phyloP scores from a whole-genome alignment of 2,113 vertebrate genomes.

The Ramphastos sulfuratus region DNA sequence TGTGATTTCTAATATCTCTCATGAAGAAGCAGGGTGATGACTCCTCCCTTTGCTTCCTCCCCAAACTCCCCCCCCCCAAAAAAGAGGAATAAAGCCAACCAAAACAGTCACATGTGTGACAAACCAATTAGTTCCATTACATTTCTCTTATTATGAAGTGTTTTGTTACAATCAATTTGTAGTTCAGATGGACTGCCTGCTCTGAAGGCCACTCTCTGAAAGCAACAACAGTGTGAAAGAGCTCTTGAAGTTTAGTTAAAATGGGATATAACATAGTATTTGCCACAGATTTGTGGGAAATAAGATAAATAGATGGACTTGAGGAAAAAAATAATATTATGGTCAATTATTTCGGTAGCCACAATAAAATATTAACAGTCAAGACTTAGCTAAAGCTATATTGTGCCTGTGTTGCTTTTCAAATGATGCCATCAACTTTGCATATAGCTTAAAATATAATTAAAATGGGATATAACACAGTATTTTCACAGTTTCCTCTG shows the following conservation, averaged over 20 bases:
- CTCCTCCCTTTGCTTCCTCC: background rate
- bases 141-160: background rate
- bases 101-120: background rate
- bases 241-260: constrained; percentile 38
- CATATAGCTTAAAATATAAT: too few species aligned
- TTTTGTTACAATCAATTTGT: background rate
- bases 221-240: background rate
- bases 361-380: too few species aligned
- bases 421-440: too few species aligned
- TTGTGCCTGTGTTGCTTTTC: too few species aligned
- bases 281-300: background rate
- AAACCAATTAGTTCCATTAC: background rate
- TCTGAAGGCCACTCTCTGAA: background rate
- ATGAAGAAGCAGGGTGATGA: background rate
- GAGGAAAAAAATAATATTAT: too few species aligned
- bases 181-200: background rate
- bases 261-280: background rate
- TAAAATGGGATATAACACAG: too few species aligned
- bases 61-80: too few species aligned
- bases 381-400: too few species aligned
- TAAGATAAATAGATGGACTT: too few species aligned
- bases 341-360: too few species aligned
- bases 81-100: background rate
- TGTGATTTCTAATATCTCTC: background rate
- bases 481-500: too few species aligned